Percentiles rank a stretch among this genome's conserved stretches.
Conservation (phyloP, 2,113 vertebrate genomes). For the Brachypteracias leptosomus region DNA sequence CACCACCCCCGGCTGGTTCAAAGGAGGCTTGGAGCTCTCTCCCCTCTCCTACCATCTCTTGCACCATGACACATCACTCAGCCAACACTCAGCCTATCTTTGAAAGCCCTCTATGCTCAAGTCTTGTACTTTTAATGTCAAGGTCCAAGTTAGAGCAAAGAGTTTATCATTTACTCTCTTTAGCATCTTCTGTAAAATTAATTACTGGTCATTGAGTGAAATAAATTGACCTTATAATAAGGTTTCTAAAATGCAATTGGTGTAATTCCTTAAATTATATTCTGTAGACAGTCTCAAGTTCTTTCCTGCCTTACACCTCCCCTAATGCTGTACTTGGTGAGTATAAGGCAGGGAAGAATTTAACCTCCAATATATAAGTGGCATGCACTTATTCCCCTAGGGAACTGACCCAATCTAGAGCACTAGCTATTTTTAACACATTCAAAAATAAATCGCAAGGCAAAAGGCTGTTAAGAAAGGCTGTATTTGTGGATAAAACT, state of each 20-base stretch:
- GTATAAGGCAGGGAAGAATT: neutral
- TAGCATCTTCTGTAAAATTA: neutral
- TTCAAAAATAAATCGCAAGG: neutral
- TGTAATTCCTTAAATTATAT: neutral
- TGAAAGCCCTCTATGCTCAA: neutral
- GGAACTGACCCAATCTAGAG: neutral
- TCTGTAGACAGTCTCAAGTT: neutral
- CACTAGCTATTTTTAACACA: neutral
- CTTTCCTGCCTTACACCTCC: neutral
- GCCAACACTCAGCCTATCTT: neutral
- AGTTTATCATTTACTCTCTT: neutral
- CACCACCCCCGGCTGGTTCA: rapidly evolving
- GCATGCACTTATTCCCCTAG: neutral
- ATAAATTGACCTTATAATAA: neutral
- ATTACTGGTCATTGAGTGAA: neutral
- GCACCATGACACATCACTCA: neutral
- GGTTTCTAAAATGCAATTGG: neutral
- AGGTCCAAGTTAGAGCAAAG: neutral
- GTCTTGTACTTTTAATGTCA: neutral
- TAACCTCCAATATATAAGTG: neutral
- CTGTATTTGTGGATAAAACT: neutral
- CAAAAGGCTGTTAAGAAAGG: neutral
- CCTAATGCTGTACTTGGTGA: neutral
- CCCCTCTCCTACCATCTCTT: neutral
- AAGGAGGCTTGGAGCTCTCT: neutral